Conservation (phyloP, 2,797 vertebrate genomes). For the Adrianichthys oophorus region DNA sequence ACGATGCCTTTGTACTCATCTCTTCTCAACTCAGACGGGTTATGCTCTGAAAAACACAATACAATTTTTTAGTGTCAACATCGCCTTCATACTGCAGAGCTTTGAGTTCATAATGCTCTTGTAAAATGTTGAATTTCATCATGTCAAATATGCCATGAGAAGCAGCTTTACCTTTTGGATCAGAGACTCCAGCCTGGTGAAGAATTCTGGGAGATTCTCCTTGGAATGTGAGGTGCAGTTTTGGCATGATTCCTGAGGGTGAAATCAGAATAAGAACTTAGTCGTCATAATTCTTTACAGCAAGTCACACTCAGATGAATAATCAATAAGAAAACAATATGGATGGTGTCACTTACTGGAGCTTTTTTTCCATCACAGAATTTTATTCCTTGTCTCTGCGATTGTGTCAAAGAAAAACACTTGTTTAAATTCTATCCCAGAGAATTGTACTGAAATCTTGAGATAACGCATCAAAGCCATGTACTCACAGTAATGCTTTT, state of each 20-base stretch:
- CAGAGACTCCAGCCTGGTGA: slow-evolving; percentile 53
- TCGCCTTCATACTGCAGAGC: background rate
- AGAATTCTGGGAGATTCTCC: slow-evolving; percentile 38
- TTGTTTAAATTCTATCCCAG: slow-evolving; percentile 1
- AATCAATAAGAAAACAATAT: background rate
- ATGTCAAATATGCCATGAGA: background rate
- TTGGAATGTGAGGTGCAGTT: slow-evolving; percentile 44
- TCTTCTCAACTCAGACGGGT: slow-evolving; percentile 5
- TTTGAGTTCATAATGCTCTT: background rate
- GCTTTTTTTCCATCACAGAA: slow-evolving; percentile 10
- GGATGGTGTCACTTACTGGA: slow-evolving; percentile 31
- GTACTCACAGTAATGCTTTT: slow-evolving; percentile 48
- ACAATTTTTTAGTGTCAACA: background rate
- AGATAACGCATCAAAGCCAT: background rate
- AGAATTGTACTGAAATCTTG: background rate
- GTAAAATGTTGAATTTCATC: background rate
- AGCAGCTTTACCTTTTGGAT: slow-evolving; percentile 63
- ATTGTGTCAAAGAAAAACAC: slow-evolving; percentile 1
- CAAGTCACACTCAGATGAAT: background rate
- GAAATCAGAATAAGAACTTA: background rate
- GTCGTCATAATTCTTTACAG: background rate
- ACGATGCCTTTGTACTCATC: slow-evolving; percentile 12
- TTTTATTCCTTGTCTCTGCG: slow-evolving; percentile 27
- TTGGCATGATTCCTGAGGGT: slow-evolving; percentile 56
- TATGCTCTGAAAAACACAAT: slow-evolving; percentile 42